A percentile compares a stretch with the other conserved stretches of the same genome.
phyloP scores from a whole-genome alignment of 2,797 vertebrate genomes.

The Helostoma temminkii region DNA sequence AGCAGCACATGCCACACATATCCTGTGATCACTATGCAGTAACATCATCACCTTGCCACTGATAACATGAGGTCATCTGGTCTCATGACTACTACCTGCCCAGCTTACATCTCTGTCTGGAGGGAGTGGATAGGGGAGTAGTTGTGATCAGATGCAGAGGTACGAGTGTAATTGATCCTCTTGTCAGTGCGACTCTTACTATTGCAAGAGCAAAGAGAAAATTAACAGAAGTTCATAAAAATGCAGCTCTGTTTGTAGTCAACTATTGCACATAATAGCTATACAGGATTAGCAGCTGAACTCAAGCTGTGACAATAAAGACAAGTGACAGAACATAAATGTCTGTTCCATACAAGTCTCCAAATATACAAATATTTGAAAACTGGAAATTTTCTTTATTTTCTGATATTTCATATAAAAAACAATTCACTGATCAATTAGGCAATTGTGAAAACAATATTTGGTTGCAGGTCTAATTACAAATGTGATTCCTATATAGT shows the following conservation, averaged over 20 bases:
- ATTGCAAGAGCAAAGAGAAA: slow-evolving; percentile 34
- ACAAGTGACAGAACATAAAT: too few relatives aligned
- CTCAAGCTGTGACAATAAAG: too few relatives aligned
- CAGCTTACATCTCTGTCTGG: slow-evolving; percentile 73
- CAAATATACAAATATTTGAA: neutral
- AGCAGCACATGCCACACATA: slow-evolving; percentile 45
- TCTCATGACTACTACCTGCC: slow-evolving; percentile 90
- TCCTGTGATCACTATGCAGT: slow-evolving; percentile 7
- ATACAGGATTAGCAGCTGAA: too few relatives aligned
- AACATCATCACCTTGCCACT: slow-evolving; percentile 83
- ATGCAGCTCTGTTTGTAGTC: too few relatives aligned
- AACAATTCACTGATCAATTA: neutral
- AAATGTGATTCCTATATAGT: neutral
- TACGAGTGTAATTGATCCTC: slow-evolving; percentile 80
- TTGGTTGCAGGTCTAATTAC: neutral
- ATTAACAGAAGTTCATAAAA: neutral
- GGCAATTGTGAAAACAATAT: neutral
- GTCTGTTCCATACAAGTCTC: too few relatives aligned
- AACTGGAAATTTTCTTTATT: neutral
- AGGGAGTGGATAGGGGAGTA: slow-evolving; percentile 59
- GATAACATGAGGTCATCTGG: slow-evolving; percentile 89
- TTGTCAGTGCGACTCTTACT: slow-evolving; percentile 84
- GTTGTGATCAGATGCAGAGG: slow-evolving; percentile 56
- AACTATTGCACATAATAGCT: too few relatives aligned
- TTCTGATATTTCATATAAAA: neutral